These are phyloP conservation scores for Phacellophora camtschatica DNA, from an alignment of 30 jellyfish, hydroid and myxozoan species.

Conservation along the genomic window DNA sequence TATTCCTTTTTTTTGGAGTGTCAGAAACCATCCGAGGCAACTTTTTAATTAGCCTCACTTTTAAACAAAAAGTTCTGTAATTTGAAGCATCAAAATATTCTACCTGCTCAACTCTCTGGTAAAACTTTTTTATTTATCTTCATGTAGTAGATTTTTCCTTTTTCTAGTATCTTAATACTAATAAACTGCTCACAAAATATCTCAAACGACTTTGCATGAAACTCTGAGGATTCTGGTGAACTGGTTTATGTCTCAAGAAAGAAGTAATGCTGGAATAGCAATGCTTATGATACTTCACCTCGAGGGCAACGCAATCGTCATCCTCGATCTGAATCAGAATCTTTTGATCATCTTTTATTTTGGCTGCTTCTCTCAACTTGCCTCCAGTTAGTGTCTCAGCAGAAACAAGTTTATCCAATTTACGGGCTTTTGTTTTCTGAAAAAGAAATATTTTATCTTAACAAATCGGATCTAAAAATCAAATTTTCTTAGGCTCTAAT, in stretches of 20 bases:
- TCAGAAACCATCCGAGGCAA: constrained; percentile 38
- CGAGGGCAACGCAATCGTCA: constrained; percentile 65
- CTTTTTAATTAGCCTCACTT: not conserved
- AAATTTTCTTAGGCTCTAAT: too few species aligned
- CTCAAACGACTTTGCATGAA: constrained; percentile 5
- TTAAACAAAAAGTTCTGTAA: not conserved
- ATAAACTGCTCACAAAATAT: constrained; percentile 18
- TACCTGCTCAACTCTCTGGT: constrained; percentile 25
- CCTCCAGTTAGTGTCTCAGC: constrained; percentile 34
- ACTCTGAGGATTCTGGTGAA: not conserved
- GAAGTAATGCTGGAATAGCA: constrained; percentile 13
- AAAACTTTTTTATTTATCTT: not conserved
- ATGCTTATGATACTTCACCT: constrained; percentile 37
- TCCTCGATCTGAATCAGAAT: constrained; percentile 33
- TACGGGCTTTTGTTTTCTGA: constrained; percentile 33
- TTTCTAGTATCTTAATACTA: not conserved
- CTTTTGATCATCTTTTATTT: constrained; percentile 5
- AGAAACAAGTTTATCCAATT: not conserved
- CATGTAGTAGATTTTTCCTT: not conserved
- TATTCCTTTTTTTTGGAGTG: constrained; percentile 6
- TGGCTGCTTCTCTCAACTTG: constrained; percentile 51
- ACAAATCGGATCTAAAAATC: too few species aligned
- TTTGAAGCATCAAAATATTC: constrained; percentile 10
- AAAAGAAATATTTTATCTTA: too few species aligned
- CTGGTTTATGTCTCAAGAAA: not conserved